These are phyloP conservation scores for Nautilus pompilius DNA, from an alignment of 1,140 invertebrate genomes.

Conservation along the genomic window DNA sequence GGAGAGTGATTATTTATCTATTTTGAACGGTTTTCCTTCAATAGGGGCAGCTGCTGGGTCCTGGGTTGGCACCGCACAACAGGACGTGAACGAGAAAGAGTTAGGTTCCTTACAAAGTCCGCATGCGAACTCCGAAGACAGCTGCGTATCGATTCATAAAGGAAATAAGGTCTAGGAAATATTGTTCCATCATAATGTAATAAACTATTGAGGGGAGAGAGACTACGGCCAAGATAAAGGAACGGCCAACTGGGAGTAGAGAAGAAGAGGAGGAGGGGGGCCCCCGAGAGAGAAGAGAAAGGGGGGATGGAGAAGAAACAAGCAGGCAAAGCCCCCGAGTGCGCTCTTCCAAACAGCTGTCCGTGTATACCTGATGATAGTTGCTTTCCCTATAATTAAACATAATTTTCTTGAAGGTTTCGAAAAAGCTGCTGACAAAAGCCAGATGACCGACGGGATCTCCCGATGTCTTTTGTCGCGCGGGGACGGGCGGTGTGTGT, in stretches of 20 bases:
- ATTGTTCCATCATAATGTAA: constrained; percentile 3
- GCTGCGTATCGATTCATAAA: constrained; percentile 3
- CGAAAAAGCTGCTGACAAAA: too few species aligned
- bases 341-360: background rate
- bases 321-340: background rate
- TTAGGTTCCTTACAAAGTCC: constrained; percentile 4
- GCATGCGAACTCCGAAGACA: background rate
- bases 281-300: background rate
- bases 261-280: background rate
- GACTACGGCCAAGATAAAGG: constrained; percentile 1
- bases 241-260: background rate
- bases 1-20: constrained; percentile 2
- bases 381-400: constrained; percentile 6
- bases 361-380: background rate
- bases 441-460: constrained; percentile 3
- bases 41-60: background rate
- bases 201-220: background rate
- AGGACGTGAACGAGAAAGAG: constrained; percentile 1
- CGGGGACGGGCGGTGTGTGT: too few species aligned
- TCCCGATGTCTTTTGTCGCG: too few species aligned
- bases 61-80: background rate
- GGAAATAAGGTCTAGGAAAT: constrained; percentile 2
- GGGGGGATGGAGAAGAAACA: background rate
- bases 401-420: background rate
- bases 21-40: constrained; percentile 1